Conservation (phyloP, 2,888 invertebrate genomes). For the Himalopsyche anomala region DNA sequence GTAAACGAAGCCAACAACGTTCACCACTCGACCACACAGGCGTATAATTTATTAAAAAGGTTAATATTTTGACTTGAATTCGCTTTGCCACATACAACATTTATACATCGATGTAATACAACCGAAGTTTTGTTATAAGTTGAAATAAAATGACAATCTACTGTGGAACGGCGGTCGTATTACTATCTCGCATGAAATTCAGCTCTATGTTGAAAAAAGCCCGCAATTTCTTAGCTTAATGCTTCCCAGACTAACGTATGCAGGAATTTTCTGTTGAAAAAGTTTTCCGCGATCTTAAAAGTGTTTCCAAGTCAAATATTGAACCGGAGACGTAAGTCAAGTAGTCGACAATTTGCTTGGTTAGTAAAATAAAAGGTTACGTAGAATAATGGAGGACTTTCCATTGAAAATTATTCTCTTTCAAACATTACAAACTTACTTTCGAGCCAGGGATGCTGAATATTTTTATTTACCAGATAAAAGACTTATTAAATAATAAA, state of each 20-base stretch:
- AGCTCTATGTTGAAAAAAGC: background rate
- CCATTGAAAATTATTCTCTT: slow-evolving; percentile 57
- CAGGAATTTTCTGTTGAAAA: slow-evolving; percentile 29
- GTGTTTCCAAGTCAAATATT: slow-evolving; percentile 54
- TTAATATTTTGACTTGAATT: no score
- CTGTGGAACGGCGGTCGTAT: no score
- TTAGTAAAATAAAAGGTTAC: slow-evolving; percentile 57
- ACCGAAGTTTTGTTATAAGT: no score
- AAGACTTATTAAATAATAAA: no score
- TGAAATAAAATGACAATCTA: no score
- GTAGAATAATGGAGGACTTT: slow-evolving; percentile 56
- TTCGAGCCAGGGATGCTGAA: background rate
- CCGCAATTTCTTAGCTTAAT: background rate
- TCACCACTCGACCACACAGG: no score
- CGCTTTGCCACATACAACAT: no score
- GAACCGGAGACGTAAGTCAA: slow-evolving; percentile 42
- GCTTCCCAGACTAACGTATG: slow-evolving; percentile 24
- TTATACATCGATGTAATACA: no score
- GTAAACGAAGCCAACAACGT: no score
- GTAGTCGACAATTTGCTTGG: slow-evolving; percentile 51
- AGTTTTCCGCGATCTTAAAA: slow-evolving; percentile 35
- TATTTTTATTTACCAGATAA: background rate
- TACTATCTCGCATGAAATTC: background rate
- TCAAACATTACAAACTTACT: slow-evolving; percentile 43
- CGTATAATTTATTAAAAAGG: no score